Evolutionary conservation across 2,797 vertebrate species (phyloP).

Genomic region (Rachycentron canadum): DNA sequence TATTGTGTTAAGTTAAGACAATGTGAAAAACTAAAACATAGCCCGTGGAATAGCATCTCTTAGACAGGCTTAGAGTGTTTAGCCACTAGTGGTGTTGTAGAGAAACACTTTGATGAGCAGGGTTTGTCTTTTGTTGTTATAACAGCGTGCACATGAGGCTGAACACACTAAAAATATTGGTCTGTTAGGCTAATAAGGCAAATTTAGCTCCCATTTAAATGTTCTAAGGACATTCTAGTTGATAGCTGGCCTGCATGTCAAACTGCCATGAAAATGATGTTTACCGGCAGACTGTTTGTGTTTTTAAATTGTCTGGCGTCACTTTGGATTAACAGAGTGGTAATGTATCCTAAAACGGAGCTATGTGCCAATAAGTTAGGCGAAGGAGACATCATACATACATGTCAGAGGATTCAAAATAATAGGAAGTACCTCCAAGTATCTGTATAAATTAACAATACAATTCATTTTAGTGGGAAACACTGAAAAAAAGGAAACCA

Average conservation of each 20-base stretch:
- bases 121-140: neutral
- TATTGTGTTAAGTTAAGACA: too few species aligned
- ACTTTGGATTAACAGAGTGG: too few species aligned
- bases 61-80: neutral
- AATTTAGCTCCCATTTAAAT: neutral
- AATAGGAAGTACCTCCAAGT: neutral
- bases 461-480: neutral
- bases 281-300: neutral
- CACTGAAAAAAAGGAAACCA: neutral
- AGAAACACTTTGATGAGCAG: neutral
- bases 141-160: too few species aligned
- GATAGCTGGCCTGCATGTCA: neutral
- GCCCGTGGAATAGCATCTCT: neutral
- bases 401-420: neutral
- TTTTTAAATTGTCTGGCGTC: too few species aligned
- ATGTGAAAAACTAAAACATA: neutral
- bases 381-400: neutral
- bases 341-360: neutral
- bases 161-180: neutral
- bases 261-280: neutral
- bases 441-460: neutral
- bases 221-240: neutral
- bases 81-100: constrained; percentile 3
- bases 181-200: neutral
- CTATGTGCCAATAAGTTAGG: neutral